Evolutionary conservation across 1,140 invertebrate genomes (phyloP).

Genomic region (Lethrus apterus): DNA sequence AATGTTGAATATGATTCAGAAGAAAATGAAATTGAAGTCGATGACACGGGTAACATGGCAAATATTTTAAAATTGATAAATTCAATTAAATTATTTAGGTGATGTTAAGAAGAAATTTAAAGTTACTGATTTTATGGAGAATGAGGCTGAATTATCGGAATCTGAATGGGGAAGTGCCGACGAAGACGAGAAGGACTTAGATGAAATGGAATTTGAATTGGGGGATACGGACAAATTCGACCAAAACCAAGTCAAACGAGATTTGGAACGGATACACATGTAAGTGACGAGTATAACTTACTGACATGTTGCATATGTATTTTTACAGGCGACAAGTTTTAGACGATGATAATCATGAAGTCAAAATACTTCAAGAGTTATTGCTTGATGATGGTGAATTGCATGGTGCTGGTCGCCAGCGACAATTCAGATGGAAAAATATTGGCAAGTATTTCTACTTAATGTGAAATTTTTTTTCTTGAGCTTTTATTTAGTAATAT

Average conservation of each 20-base stretch:
- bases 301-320: neutral
- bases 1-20: constrained; percentile 66
- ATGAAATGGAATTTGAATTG: constrained; percentile 66
- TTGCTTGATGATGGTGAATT: constrained; percentile 83
- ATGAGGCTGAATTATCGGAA: constrained; percentile 80
- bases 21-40: constrained; percentile 59
- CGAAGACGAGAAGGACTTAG: constrained; percentile 66
- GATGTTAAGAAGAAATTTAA: neutral
- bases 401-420: constrained; percentile 61
- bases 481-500: too few relatives aligned
- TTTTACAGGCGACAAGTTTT: constrained; percentile 60
- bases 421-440: constrained; percentile 77
- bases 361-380: constrained; percentile 70
- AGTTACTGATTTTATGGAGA: constrained; percentile 64
- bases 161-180: constrained; percentile 72
- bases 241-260: constrained; percentile 53
- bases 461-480: neutral
- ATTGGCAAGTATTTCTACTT: constrained; percentile 47
- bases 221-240: constrained; percentile 72
- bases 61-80: neutral
- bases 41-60: constrained; percentile 10
- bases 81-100: neutral
- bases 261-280: constrained; percentile 65
- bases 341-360: constrained; percentile 72
- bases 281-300: constrained; percentile 36